Evolutionary conservation across 2,888 invertebrate genomes (phyloP).

Genomic region (Esperia sulphurella): DNA sequence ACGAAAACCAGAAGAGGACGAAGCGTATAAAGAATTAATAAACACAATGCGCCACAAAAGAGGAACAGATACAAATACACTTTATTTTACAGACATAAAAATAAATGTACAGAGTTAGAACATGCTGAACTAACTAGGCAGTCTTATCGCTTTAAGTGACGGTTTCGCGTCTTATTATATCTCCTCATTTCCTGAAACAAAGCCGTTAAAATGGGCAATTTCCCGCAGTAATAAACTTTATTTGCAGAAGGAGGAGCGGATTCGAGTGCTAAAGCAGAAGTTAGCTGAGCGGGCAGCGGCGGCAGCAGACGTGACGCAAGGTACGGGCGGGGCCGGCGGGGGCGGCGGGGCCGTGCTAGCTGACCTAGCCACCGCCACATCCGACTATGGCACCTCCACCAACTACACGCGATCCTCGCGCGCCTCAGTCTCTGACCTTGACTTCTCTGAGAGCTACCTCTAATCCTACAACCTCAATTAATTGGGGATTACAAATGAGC

Average conservation of each 20-base stretch:
- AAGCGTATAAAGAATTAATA: too few relatives aligned
- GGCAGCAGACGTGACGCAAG: slow-evolving; percentile 82
- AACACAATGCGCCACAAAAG: too few relatives aligned
- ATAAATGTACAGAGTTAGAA: too few relatives aligned
- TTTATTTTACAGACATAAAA: too few relatives aligned
- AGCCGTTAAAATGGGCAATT: too few relatives aligned
- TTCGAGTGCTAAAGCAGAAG: slow-evolving; percentile 88
- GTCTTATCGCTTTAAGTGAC: too few relatives aligned
- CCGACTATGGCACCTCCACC: slow-evolving; percentile 88
- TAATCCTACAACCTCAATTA: slow-evolving; percentile 39
- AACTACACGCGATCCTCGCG: slow-evolving; percentile 89
- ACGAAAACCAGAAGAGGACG: too few relatives aligned
- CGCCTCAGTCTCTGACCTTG: slow-evolving; percentile 91
- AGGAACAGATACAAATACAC: too few relatives aligned
- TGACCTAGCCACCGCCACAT: slow-evolving; percentile 89
- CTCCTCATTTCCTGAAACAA: too few relatives aligned
- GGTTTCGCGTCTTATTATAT: too few relatives aligned
- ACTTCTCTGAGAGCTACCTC: slow-evolving; percentile 93
- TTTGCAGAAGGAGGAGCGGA: slow-evolving; percentile 92
- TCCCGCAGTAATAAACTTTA: background rate
- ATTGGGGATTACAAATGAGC: background rate
- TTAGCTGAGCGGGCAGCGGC: slow-evolving; percentile 88
- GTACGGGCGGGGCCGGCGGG: slow-evolving; percentile 83
- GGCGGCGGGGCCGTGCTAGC: slow-evolving; percentile 82
- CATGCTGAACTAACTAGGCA: too few relatives aligned